These are phyloP conservation scores for Amblyjoppa proteus DNA, from an alignment of 2,888 invertebrate species.

Conservation along the genomic window DNA sequence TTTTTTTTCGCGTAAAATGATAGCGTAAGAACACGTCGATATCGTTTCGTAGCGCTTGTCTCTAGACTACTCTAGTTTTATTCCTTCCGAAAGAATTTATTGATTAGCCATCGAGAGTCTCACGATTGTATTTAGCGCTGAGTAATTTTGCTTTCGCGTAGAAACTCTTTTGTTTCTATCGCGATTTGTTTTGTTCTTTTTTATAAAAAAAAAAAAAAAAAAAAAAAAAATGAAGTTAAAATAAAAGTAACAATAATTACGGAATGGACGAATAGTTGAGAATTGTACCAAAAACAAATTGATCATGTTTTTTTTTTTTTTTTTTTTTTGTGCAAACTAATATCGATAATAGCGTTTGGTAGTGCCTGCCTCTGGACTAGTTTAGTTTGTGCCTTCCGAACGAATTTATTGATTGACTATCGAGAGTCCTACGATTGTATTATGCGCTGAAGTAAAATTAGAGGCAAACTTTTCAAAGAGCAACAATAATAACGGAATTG, in stretches of 20 bases:
- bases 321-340: background rate
- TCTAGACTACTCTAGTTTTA: background rate
- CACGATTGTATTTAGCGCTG: background rate
- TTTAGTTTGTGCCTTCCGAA: background rate
- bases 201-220: background rate
- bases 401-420: background rate
- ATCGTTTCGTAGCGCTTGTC: background rate
- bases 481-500: too few relatives aligned
- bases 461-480: too few relatives aligned
- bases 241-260: background rate
- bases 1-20: background rate
- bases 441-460: too few relatives aligned
- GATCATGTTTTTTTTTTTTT: background rate
- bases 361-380: background rate
- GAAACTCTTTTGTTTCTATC: background rate
- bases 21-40: background rate
- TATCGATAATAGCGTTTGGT: background rate
- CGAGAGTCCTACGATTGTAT: too few relatives aligned
- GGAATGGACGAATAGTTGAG: background rate
- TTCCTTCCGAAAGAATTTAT: background rate
- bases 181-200: background rate
- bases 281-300: background rate
- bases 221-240: too few relatives aligned
- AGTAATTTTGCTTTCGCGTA: background rate
- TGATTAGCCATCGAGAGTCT: conserved; percentile 4